These are phyloP conservation scores for Pseudanteris insignis DNA, from an alignment of 2,888 invertebrate genomes.

Conservation along the genomic window DNA sequence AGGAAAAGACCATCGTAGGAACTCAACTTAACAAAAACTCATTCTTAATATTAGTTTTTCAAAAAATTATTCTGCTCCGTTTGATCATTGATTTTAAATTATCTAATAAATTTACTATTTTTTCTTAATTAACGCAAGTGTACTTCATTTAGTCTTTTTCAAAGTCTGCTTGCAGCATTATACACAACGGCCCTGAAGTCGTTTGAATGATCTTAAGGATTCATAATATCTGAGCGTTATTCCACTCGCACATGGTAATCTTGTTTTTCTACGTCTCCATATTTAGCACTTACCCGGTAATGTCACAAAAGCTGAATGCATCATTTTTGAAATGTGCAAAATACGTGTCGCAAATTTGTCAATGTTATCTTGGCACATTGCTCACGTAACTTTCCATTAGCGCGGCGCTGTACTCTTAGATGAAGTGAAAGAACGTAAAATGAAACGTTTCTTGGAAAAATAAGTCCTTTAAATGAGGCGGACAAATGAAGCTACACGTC, in stretches of 20 bases:
- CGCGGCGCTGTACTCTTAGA: conserved; percentile 18
- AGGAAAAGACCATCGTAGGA: no score
- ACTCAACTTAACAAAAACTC: no score
- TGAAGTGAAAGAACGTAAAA: conserved; percentile 11
- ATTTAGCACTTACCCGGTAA: background rate
- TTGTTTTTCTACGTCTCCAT: conserved; percentile 4
- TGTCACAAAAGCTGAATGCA: conserved; percentile 16
- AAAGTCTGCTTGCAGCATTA: no score
- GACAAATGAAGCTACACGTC: conserved; percentile 16
- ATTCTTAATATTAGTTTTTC: no score
- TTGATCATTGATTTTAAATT: no score
- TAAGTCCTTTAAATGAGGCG: conserved; percentile 20
- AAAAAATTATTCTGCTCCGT: no score
- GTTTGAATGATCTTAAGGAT: conserved; percentile 2
- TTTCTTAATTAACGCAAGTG: no score
- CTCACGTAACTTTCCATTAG: conserved; percentile 38
- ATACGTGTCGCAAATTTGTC: conserved; percentile 39
- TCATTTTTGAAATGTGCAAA: conserved; percentile 27
- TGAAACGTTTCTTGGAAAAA: conserved; percentile 26
- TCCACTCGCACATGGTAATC: background rate
- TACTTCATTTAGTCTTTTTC: no score
- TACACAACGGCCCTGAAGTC: no score
- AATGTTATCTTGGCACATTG: conserved; percentile 35
- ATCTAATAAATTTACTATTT: no score
- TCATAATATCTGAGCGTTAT: background rate